Percentiles rank a stretch among this genome's conserved stretches.
These are phyloP conservation scores for Coecobrya sp. DNA, from an alignment of 2,888 invertebrate genomes.

Conservation along the genomic window DNA sequence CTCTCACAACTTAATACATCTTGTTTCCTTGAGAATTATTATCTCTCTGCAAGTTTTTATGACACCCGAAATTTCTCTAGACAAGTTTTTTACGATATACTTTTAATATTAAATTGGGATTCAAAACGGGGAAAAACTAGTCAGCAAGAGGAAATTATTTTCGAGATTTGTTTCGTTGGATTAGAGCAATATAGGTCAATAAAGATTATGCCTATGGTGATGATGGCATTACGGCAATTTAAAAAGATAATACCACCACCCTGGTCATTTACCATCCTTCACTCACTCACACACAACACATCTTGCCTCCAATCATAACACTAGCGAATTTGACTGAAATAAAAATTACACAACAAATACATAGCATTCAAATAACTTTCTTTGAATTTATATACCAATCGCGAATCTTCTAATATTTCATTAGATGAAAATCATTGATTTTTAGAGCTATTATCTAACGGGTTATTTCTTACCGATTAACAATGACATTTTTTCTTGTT, in stretches of 20 bases:
- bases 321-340: too few species aligned
- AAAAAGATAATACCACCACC: neutral
- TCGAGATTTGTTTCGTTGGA: too few species aligned
- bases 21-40: neutral
- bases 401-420: neutral
- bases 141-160: neutral
- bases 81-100: conserved; percentile 24
- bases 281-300: too few species aligned
- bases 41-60: neutral
- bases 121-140: neutral
- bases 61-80: conserved; percentile 20
- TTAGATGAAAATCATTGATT: conserved; percentile 25
- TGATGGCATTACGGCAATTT: neutral
- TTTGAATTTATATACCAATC: too few species aligned
- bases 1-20: neutral
- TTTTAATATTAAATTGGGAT: neutral
- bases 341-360: too few species aligned
- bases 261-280: neutral
- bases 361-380: too few species aligned
- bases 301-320: too few species aligned
- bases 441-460: conserved; percentile 48
- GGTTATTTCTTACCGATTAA: conserved; percentile 44
- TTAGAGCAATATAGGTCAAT: neutral
- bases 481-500: conserved; percentile 46
- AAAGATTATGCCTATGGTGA: neutral